Evolutionary conservation across 2,888 invertebrate species (phyloP).

Genomic region (Sarcophaga rosellei): DNA sequence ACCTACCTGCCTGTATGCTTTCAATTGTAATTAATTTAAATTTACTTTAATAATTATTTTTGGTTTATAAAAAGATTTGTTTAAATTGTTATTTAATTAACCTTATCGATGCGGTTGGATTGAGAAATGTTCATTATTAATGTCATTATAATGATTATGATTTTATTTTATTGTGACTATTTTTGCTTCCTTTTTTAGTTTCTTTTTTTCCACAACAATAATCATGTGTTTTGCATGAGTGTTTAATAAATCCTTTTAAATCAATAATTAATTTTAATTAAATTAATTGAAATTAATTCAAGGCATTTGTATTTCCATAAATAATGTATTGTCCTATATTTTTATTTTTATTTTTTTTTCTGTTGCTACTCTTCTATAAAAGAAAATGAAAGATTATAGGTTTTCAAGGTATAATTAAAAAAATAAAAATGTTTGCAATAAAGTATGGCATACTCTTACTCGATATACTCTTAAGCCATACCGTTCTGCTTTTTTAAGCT

Average conservation of each 20-base stretch:
- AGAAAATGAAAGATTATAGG: no score
- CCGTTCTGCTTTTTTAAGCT: no score
- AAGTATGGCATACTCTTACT: no score
- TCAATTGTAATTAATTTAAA: slow-evolving; percentile 13
- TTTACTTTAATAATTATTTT: slow-evolving; percentile 19
- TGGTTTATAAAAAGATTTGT: slow-evolving; percentile 6
- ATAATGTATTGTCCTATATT: no score
- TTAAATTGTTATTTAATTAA: slow-evolving; percentile 37
- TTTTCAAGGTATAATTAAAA: no score
- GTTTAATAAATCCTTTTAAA: background rate
- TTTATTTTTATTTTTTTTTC: no score
- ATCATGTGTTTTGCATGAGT: background rate
- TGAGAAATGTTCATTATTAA: background rate
- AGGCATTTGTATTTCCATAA: background rate
- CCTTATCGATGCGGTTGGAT: slow-evolving; percentile 20
- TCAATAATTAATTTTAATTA: background rate
- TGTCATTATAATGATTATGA: background rate
- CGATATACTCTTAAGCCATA: no score
- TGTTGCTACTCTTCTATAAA: no score
- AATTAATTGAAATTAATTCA: background rate
- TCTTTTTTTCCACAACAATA: background rate
- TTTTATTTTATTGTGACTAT: background rate
- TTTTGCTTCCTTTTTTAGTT: background rate
- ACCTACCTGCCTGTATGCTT: background rate
- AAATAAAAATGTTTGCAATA: no score